Evolutionary conservation across 2,797 vertebrate species (phyloP).

Genomic region (Lagocephalus sceleratus): DNA sequence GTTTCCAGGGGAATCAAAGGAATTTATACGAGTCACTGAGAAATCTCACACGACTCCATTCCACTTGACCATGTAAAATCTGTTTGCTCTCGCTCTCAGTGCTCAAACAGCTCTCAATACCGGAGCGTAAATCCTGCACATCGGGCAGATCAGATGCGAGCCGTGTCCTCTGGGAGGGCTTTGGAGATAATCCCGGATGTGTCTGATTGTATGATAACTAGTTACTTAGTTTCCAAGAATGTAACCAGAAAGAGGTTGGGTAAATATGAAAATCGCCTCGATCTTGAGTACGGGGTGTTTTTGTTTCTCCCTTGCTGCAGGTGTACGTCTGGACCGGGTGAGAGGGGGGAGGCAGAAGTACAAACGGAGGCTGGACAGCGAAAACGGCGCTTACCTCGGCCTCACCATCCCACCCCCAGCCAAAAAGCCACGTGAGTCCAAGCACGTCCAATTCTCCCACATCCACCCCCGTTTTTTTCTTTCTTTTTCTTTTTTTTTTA

Average conservation of each 20-base stretch:
- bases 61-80: slow-evolving; percentile 77
- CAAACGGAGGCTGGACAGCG: slow-evolving; percentile 90
- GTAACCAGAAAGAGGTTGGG: too few species aligned
- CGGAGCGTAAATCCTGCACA: slow-evolving; percentile 44
- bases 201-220: slow-evolving; percentile 52
- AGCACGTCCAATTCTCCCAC: neutral
- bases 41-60: slow-evolving; percentile 79
- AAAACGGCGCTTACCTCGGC: slow-evolving; percentile 86
- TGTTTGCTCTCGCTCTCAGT: slow-evolving; percentile 68
- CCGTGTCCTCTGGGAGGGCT: slow-evolving; percentile 49
- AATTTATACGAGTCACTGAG: slow-evolving; percentile 90
- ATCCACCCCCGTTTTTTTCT: neutral
- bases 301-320: slow-evolving; percentile 73
- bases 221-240: slow-evolving; percentile 25
- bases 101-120: slow-evolving; percentile 66
- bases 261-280: neutral
- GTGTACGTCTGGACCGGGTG: slow-evolving; percentile 95
- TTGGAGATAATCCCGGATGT: slow-evolving; percentile 59
- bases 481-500: neutral
- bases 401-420: slow-evolving; percentile 88
- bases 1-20: slow-evolving; percentile 89
- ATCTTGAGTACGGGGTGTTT: neutral
- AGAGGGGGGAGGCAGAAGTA: slow-evolving; percentile 98
- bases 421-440: slow-evolving; percentile 87
- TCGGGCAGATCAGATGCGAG: slow-evolving; percentile 38